Evolutionary conservation across 2,113 vertebrate species (phyloP).

Genomic region (Mobula birostris): DNA sequence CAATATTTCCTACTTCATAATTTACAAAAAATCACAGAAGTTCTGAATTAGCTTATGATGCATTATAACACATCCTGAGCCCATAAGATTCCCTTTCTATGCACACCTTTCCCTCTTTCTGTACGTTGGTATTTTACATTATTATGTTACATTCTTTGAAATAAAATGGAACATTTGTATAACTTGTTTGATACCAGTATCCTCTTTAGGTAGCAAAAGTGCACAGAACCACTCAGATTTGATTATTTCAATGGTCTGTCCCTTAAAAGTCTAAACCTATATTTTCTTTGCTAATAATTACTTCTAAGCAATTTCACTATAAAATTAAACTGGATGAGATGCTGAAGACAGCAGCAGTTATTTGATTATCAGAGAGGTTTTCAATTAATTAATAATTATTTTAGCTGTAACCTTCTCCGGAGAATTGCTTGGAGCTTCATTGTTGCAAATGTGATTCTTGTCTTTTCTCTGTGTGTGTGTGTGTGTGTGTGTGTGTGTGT

Average conservation of each 20-base stretch:
- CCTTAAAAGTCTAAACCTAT: not conserved
- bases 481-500: no score
- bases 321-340: not conserved
- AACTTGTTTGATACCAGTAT: not conserved
- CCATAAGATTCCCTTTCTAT: not conserved
- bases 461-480: not conserved
- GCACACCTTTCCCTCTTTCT: not conserved
- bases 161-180: not conserved
- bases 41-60: not conserved
- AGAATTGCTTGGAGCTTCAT: constrained; percentile 19
- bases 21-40: not conserved
- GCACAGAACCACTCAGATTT: not conserved
- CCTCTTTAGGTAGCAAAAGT: not conserved
- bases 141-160: not conserved
- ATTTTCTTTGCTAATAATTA: constrained; percentile 15
- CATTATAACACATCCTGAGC: not conserved
- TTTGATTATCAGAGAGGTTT: constrained; percentile 15
- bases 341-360: not conserved
- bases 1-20: not conserved
- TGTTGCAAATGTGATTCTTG: not conserved
- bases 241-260: not conserved
- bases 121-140: not conserved
- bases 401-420: not conserved
- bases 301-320: not conserved
- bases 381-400: constrained; percentile 27